phyloP scores from a whole-genome alignment of 2,797 vertebrate genomes.

The Graptemys geographica region DNA sequence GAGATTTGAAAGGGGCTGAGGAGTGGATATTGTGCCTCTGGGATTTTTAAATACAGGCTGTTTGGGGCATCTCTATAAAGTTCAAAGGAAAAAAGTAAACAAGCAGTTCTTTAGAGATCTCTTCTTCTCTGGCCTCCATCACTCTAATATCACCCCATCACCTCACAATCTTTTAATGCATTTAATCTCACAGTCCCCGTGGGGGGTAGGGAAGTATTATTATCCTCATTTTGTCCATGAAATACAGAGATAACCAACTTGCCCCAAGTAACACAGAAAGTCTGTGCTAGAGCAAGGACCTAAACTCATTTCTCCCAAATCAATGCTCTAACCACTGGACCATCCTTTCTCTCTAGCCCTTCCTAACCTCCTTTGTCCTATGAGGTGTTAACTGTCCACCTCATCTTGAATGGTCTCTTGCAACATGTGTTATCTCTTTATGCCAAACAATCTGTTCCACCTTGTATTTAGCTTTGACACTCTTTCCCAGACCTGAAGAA shows the following conservation, averaged over 20 bases:
- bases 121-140: not conserved
- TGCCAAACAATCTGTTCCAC: not conserved
- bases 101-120: not conserved
- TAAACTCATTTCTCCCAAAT: not conserved
- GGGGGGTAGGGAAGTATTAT: rapidly evolving
- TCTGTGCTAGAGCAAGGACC: not conserved
- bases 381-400: not conserved
- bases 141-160: not conserved
- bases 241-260: not conserved
- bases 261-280: not conserved
- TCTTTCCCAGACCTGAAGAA: not conserved
- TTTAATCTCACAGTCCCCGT: rapidly evolving
- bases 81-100: not conserved
- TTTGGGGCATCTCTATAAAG: not conserved
- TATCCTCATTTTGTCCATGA: not conserved
- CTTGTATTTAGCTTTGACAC: not conserved
- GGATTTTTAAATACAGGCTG: not conserved
- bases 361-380: not conserved
- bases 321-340: not conserved
- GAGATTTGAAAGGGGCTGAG: not conserved
- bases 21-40: not conserved
- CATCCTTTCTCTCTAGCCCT: not conserved
- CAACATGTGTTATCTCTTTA: not conserved
- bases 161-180: not conserved
- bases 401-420: not conserved